phyloP scores from a whole-genome alignment of 2,113 vertebrate genomes.

The Picathartes gymnocephalus region DNA sequence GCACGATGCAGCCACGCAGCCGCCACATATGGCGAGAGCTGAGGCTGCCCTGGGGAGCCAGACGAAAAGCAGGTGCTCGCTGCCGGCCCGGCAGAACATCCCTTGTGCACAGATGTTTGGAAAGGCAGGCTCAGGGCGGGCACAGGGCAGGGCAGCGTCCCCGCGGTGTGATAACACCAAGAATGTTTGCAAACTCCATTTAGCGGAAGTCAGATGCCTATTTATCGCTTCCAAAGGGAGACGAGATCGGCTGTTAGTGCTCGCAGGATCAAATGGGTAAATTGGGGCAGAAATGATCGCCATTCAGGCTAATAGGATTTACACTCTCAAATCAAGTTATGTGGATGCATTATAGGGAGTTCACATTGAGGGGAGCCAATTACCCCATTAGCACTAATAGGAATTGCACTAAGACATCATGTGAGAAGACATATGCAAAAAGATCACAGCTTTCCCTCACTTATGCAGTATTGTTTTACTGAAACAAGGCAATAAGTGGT shows the following conservation, averaged over 20 bases:
- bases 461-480: neutral
- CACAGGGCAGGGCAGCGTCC: neutral
- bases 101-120: neutral
- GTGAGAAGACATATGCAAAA: conserved; percentile 18
- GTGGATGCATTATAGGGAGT: conserved; percentile 51
- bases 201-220: conserved; percentile 3
- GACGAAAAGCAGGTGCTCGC: neutral
- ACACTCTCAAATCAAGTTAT: conserved; percentile 64
- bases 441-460: neutral
- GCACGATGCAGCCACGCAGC: neutral
- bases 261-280: conserved; percentile 50
- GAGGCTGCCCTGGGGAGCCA: neutral
- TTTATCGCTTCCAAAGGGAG: conserved; percentile 31
- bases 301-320: conserved; percentile 51
- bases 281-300: conserved; percentile 50
- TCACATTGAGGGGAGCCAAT: conserved; percentile 46
- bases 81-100: neutral
- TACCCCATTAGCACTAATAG: conserved; percentile 57
- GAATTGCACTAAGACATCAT: conserved; percentile 41
- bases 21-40: neutral
- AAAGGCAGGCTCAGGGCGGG: neutral
- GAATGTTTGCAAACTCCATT: neutral
- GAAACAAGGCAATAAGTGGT: neutral
- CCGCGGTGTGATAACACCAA: neutral
- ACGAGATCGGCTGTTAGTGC: conserved; percentile 12